phyloP scores from a whole-genome alignment of 2,888 invertebrate species.

The Panopea generosa region DNA sequence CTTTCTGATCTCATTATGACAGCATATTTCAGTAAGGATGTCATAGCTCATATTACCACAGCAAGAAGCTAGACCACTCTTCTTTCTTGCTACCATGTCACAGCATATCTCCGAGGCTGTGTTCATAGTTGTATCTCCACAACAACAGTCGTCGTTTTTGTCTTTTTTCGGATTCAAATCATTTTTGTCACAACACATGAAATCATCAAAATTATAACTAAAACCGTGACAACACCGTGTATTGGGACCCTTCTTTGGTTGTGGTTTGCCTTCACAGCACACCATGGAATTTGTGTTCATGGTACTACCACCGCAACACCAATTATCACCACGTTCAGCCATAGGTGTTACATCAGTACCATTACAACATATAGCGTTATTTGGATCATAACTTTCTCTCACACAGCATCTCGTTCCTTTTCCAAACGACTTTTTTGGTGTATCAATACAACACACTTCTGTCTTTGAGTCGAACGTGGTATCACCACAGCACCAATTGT shows the following conservation, averaged over 20 bases:
- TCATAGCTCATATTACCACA: constrained; percentile 36
- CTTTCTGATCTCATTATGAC: constrained; percentile 18
- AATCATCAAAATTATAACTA: constrained; percentile 28
- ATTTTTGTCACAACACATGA: constrained; percentile 30
- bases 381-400: constrained; percentile 35
- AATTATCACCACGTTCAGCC: constrained; percentile 23
- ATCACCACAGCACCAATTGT: constrained; percentile 49
- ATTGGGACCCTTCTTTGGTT: constrained; percentile 24
- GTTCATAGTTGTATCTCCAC: constrained; percentile 30
- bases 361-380: constrained; percentile 32
- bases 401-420: constrained; percentile 31
- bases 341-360: constrained; percentile 22
- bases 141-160: constrained; percentile 43
- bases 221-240: constrained; percentile 32
- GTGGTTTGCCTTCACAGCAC: constrained; percentile 44
- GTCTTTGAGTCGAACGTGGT: constrained; percentile 30
- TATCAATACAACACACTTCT: constrained; percentile 40
- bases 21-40: constrained; percentile 24
- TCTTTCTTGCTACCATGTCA: constrained; percentile 10
- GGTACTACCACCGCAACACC: constrained; percentile 44
- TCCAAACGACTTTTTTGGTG: constrained; percentile 23
- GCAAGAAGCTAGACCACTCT: constrained; percentile 16
- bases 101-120: constrained; percentile 36
- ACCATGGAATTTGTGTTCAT: constrained; percentile 36
- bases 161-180: constrained; percentile 20